These are phyloP conservation scores for Athene cunicularia DNA, from an alignment of 2,113 vertebrate genomes.

Conservation along the genomic window DNA sequence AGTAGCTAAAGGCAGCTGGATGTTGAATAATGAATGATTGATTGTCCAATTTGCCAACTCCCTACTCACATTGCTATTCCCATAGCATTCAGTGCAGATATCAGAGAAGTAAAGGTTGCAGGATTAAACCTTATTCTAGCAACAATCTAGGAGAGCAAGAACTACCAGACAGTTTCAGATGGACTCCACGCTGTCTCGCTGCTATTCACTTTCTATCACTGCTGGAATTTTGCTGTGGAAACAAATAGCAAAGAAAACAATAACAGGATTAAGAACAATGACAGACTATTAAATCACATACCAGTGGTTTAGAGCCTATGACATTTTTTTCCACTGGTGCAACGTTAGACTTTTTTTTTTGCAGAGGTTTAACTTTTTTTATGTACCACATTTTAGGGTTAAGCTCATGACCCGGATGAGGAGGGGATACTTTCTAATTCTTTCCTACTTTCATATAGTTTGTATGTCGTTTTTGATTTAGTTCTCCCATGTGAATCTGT, in stretches of 20 bases:
- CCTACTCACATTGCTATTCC: not conserved
- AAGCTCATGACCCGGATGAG: not conserved
- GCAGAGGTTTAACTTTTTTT: not conserved
- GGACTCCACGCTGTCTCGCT: not conserved
- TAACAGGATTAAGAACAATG: conserved; percentile 61
- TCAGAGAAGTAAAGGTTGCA: not conserved
- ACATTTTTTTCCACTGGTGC: not conserved
- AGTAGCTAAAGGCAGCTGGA: not conserved
- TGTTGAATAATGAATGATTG: not conserved
- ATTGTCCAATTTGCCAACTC: not conserved
- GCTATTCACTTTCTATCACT: conserved; percentile 1
- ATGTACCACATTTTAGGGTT: not conserved
- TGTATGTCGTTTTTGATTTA: not conserved
- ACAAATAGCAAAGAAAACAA: conserved; percentile 59
- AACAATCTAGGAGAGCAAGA: not conserved
- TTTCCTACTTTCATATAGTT: not conserved
- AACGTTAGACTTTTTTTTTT: not conserved
- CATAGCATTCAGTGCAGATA: not conserved
- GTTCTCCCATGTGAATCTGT: not conserved
- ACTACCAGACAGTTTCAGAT: not conserved
- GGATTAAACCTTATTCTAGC: not conserved
- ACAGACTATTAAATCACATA: conserved; percentile 21
- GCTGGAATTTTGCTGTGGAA: conserved; percentile 57
- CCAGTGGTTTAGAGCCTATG: conserved; percentile 20
- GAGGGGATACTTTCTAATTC: not conserved